Evolutionary conservation across 1,140 invertebrate genomes (phyloP).

Genomic region (Drosophila prosaltans): DNA sequence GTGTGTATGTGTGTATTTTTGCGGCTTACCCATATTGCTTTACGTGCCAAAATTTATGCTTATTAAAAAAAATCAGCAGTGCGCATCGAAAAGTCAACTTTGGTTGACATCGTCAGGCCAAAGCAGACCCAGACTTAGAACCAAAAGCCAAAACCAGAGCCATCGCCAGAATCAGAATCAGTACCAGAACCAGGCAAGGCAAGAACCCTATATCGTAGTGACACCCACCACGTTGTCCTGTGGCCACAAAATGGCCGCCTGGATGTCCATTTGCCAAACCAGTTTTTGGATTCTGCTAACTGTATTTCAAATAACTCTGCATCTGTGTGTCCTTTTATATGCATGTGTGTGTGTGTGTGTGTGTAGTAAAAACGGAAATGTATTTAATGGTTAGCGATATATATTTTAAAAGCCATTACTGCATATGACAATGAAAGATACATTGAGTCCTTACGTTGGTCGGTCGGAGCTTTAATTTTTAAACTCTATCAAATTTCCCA

Average conservation of each 20-base stretch:
- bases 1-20: constrained; percentile 38
- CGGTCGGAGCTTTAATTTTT: constrained; percentile 27
- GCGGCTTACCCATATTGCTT: constrained; percentile 56
- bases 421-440: constrained; percentile 58
- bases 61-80: constrained; percentile 74
- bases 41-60: constrained; percentile 70
- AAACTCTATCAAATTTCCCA: background rate
- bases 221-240: constrained; percentile 52
- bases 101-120: constrained; percentile 48
- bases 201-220: background rate
- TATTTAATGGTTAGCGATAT: constrained; percentile 59
- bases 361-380: constrained; percentile 38
- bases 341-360: constrained; percentile 8
- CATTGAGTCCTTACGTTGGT: constrained; percentile 40
- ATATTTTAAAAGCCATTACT: constrained; percentile 62
- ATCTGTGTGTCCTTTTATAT: constrained; percentile 14
- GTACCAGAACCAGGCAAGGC: background rate
- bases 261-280: constrained; percentile 57
- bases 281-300: constrained; percentile 52
- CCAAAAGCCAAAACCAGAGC: background rate
- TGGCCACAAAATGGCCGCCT: constrained; percentile 60
- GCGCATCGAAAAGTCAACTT: constrained; percentile 68
- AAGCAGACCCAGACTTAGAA: background rate
- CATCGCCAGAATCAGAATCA: background rate
- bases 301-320: constrained; percentile 17